These are phyloP conservation scores for Auanema freiburgensis DNA, from an alignment of 2,888 invertebrate genomes.

Conservation along the genomic window DNA sequence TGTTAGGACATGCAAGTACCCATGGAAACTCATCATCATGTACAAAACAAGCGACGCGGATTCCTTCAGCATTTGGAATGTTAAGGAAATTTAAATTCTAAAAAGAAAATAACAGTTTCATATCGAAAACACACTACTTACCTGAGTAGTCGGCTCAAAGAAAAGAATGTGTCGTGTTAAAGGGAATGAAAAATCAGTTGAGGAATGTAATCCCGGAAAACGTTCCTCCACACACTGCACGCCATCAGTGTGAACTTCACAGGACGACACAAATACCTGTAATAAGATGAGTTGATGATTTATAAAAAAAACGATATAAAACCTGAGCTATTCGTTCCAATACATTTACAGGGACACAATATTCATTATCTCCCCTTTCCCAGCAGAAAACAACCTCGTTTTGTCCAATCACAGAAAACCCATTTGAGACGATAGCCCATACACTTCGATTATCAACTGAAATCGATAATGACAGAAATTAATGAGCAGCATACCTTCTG, in stretches of 20 bases:
- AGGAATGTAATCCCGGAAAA: constrained; percentile 25
- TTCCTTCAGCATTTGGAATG: constrained; percentile 15
- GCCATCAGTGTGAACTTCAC: constrained; percentile 30
- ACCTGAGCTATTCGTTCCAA: constrained; percentile 31
- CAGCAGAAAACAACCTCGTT: constrained; percentile 42
- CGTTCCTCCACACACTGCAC: constrained; percentile 30
- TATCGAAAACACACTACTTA: background rate
- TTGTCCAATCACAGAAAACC: constrained; percentile 39
- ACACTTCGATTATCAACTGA: constrained; percentile 15
- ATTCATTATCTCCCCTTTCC: constrained; percentile 19
- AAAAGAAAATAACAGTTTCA: background rate
- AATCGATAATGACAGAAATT: background rate
- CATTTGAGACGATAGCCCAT: constrained; percentile 29
- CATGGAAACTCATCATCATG: constrained; percentile 48
- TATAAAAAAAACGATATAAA: background rate
- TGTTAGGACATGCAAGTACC: constrained; percentile 50
- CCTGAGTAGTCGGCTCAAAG: constrained; percentile 32
- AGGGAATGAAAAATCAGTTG: constrained; percentile 20
- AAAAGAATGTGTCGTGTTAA: constrained; percentile 33
- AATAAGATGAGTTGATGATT: constrained; percentile 3
- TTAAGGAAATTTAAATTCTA: constrained; percentile 11
- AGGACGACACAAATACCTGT: constrained; percentile 28
- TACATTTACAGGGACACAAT: constrained; percentile 22
- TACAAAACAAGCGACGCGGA: constrained; percentile 47
- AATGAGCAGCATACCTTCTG: constrained; percentile 9